Evolutionary conservation across 1,140 invertebrate species (phyloP).

Genomic region (Glossosoma conforme): DNA sequence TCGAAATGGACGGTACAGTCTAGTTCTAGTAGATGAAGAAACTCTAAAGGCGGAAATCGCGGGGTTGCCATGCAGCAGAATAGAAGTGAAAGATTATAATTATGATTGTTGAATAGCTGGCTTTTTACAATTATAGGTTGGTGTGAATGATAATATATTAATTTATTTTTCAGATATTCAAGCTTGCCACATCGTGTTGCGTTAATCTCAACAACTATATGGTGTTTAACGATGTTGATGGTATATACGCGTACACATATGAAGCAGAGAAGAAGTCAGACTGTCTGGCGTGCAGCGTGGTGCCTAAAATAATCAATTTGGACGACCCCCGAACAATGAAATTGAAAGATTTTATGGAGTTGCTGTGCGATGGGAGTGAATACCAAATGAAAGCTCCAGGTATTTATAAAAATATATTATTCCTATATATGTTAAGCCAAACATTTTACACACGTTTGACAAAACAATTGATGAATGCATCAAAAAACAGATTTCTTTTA

Average conservation of each 20-base stretch:
- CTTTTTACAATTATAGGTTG: background rate
- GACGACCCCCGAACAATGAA: constrained; percentile 63
- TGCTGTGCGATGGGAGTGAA: constrained; percentile 65
- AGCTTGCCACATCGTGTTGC: constrained; percentile 90
- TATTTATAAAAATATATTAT: no score
- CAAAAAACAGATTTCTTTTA: no score
- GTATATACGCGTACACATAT: constrained; percentile 95
- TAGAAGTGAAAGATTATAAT: no score
- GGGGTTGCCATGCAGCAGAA: no score
- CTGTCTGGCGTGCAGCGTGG: constrained; percentile 83
- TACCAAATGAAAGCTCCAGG: constrained; percentile 86
- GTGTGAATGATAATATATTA: constrained; percentile 1
- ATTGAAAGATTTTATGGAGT: constrained; percentile 78
- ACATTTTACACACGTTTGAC: no score
- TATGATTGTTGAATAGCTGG: no score
- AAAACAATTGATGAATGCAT: no score
- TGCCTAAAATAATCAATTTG: constrained; percentile 65
- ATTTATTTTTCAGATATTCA: constrained; percentile 68
- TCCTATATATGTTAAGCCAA: no score
- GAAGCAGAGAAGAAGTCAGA: constrained; percentile 81
- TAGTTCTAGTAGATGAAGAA: no score
- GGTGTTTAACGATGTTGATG: constrained; percentile 94
- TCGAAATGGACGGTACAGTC: no score
- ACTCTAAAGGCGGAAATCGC: no score
- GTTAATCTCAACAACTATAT: constrained; percentile 92